Base-by-base conservation (phyloP, 37 sponge, comb jelly and placozoan species). In the Theonella swinhoei region DNA sequence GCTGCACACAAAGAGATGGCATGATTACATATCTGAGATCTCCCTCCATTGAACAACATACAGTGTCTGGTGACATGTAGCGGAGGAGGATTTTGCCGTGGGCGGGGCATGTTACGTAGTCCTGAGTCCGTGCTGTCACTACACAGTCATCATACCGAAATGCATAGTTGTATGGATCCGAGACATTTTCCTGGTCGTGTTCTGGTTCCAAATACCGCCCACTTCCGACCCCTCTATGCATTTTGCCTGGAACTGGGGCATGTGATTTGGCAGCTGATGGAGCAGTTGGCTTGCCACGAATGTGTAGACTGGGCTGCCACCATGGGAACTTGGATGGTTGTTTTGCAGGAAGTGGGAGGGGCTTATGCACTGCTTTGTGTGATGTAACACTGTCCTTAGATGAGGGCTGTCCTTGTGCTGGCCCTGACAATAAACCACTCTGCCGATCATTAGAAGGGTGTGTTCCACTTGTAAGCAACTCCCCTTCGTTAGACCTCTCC, bases 61-160 rank as follows among this genome's bases (percentile, higher is more conserved):
- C 92, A 24, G 86, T 75, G 66, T 94, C 88, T 24, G 95, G 95
- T 36, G 88, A 88, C 35, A 94, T 81, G 83, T 90, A 88, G 34
- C 76, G 58, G 29, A 88, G 78, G 41, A 79, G 86, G 23, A 94
- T 38, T 4, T 80, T 59, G 20, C 88, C 88, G 64, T 94, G 95
- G 70, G 64, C 72, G 23, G 91, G 95, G 62, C 95, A 94, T 70
- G 30, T 47, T 62, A 89, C 70, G 59, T 37, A 37, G 68, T 70
- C 64, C 25, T n/a, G 58, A 35, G 23, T 80, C 61, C 90, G 33
- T 28, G 90, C 80, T 31, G 42, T 36, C 62, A 83, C 85, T 3
- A 89, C 80, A 75, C 90, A 89, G 60, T 89, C 90, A 33, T 89
- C 78, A 40, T 84, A 84, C 24, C 67, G 75, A 60, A 82, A 88